Evolutionary conservation across 2,113 vertebrate species (phyloP), one percentile per base, ranked within the genome.

Genomic region (Thamnaconus septentrionalis): DNA sequence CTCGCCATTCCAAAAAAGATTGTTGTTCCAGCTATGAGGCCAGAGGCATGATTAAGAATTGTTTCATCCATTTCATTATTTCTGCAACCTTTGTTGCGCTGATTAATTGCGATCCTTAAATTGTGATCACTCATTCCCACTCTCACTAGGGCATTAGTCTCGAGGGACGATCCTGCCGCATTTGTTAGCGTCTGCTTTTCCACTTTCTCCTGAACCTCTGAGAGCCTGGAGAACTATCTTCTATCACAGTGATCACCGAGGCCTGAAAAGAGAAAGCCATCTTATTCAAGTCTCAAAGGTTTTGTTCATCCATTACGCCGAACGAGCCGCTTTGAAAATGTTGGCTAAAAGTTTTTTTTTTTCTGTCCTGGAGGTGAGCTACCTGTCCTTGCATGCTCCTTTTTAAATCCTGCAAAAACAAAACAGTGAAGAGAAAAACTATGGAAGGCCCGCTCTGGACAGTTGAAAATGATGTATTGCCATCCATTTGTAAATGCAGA

Each of bases 61-160:
- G 63, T 74, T 79, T 79, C 0, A 74, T 74, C 65, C 66, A 8
- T 82, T 83, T 78, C 57, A 79, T 83, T 83, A 83, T 73, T 84
- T 80, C 74, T 69, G 47, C 76, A 82, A 81, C 73, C 72, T 68
- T 66, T 78, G 80, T 73, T 80, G 70, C 64, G 62, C 66, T 86
- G 82, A 88, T 81, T 83, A 83, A 88, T 83, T 81, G 41, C 69
- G 12, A 71, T 69, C 57, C 74, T 80, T 68, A 73, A 76, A 71
- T 69, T 66, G 75, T 69, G 74, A 86, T 86, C 73, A 71, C 54
- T 85, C 78, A 83, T 80, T 80, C 52, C 65, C 41, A 12, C 55
- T 51, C 58, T 64, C 57, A 70, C 53, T 45, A 49, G 53, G 67
- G 56, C 55, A 81, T 85, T 85, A 63, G 83, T 88, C 76, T 83